Evolutionary conservation across 2,888 invertebrate genomes (phyloP), one percentile per base, ranked within the genome.

Genomic region (Gryllus longicercus): DNA sequence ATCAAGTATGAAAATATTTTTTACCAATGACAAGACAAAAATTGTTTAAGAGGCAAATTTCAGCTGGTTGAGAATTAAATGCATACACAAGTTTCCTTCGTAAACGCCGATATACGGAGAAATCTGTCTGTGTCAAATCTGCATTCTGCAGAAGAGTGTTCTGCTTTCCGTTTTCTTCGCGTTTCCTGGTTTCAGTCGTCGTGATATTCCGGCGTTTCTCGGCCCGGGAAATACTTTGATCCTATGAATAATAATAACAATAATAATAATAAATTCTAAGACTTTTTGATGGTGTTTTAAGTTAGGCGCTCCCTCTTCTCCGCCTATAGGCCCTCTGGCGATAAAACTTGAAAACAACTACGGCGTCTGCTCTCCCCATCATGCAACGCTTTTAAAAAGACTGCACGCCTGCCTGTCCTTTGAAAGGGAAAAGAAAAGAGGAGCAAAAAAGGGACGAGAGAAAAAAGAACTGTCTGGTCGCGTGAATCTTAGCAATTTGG

Each of bases 181-280:
- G 38, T 38, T 38, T 38, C 38, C 38, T 38, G 38, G 8, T 8
- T 38, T 5, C 38, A 38, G 38, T 38, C 38, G 38, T 38, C 38
- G 38, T 38, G 38, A 38, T 38, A 38, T 38, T 38, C 38, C 38
- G 38, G 8, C 38, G 38, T 38, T 38, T 63, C 63, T 63, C 63
- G 18, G 63, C 16, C 63, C 63, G 14, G 14, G n/a, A 63, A 63
- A n/a, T n/a, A n/a, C 63, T 63, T 14, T 63, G 63, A 63, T 63
- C 63, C 63, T n/a, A 63, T 63, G 63, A 63, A 63, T 63, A 63
- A 63, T 63, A 63, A 63, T 63, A 63, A 63, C 63, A 63, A 63
- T 63, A 63, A 63, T 63, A 63, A 63, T 63, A 63, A n/a, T 63
- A 63, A 63, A 63, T 63, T 63, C 63, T 63, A 63, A 63, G 63